Base-by-base conservation (phyloP, 2,797 vertebrate species). In the Nasua narica region DNA sequence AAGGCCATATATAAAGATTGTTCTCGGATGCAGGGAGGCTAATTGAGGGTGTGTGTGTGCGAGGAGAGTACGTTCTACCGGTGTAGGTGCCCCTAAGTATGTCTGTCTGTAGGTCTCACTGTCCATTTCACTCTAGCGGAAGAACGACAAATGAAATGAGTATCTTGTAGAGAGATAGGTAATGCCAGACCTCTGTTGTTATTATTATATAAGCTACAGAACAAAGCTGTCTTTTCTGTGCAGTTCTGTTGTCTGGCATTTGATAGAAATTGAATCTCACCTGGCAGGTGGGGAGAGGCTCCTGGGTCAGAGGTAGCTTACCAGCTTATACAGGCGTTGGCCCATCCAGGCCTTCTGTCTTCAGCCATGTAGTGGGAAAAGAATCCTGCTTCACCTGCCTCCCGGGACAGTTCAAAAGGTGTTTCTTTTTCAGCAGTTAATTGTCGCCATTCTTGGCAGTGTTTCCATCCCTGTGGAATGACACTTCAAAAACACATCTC, bases 391-490 rank as follows among this genome's bases (percentile, higher is more conserved):
- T 35, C 32, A 18, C n/a, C 11, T 5, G 5, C 54, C 35, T 79
- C 69, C 79, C 15, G 29, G 82, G 62, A 56, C 32, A 37, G 78
- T 50, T 50, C 58, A 72, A 16, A 43, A 90, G 32, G 27, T 84
- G n/a, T 74, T 77, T 46, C 50, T 82, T 40, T 85, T 58, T 21
- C 27, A 65, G 29, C 52, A 14, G 54, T 27, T 69, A 70, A n/a
- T 87, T 83, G n/a, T 87, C 21, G 23, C 1, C 65, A 19, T 60
- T 86, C 69, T 94, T 88, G 67, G 50, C 60, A 88, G n/a, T 23
- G 52, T 56, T 81, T 81, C 56, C 74, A 37, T 95, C 76, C 52
- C 77, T 86, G 29, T 62, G 82, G 37, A 90, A 43, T 96, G 91
- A 74, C 56, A 78, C 82, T 90, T 91, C 27, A 69, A 52, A 83